These are phyloP conservation scores for Neofelis nebulosa DNA, from an alignment of 2,113 vertebrate genomes.

Conservation along the genomic window DNA sequence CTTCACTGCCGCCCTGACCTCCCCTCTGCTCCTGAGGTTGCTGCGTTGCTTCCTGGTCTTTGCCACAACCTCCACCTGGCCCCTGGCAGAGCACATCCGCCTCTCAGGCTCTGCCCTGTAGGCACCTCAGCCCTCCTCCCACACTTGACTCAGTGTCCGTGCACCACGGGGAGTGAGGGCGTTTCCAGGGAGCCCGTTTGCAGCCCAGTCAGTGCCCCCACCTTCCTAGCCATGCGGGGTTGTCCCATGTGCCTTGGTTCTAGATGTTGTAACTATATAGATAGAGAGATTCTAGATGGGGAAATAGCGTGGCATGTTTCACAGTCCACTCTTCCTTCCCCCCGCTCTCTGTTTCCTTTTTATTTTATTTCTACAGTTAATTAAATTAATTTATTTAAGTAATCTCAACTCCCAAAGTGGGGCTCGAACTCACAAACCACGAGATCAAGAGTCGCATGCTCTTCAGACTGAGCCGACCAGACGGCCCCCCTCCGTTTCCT, in stretches of 20 bases:
- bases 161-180: accelerated
- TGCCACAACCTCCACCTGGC: neutral
- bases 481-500: neutral
- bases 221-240: neutral
- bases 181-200: neutral
- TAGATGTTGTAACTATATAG: neutral
- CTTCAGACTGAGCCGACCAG: neutral
- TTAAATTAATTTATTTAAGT: neutral
- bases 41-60: neutral
- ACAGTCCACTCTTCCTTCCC: neutral
- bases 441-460: neutral
- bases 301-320: neutral
- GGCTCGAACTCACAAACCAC: neutral
- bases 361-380: neutral
- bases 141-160: neutral
- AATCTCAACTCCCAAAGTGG: neutral
- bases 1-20: neutral
- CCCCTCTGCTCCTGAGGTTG: neutral
- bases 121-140: neutral
- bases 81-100: neutral
- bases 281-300: neutral
- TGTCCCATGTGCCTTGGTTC: neutral
- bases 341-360: neutral
- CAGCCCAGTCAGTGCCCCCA: neutral
- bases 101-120: neutral